Percentiles rank a stretch among this genome's conserved stretches.
Conservation (phyloP, 2,797 vertebrate species). For the Hipposideros larvatus region DNA sequence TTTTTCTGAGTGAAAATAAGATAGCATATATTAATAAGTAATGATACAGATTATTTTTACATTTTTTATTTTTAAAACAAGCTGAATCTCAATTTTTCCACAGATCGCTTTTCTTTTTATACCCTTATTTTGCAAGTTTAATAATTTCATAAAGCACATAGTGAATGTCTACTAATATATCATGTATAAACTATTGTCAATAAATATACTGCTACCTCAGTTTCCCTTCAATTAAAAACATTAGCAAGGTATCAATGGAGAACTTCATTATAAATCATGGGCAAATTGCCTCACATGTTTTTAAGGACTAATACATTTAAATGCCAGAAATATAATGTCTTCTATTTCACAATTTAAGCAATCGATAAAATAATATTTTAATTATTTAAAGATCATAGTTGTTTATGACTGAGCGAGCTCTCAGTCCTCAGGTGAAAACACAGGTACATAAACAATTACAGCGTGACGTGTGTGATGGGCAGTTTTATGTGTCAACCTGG, state of each 20-base stretch:
- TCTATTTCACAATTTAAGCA: background rate
- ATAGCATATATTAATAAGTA: background rate
- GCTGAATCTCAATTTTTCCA: conserved; percentile 2
- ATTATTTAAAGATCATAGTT: background rate
- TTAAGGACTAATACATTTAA: background rate
- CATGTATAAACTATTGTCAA: background rate
- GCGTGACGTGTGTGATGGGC: too few relatives aligned
- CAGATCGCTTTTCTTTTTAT: background rate
- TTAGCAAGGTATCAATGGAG: background rate
- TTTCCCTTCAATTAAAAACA: conserved; percentile 33
- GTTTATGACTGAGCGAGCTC: background rate
- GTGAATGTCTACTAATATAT: background rate
- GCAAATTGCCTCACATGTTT: background rate
- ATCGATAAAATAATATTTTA: background rate
- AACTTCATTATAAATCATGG: conserved; percentile 6
- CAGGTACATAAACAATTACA: background rate
- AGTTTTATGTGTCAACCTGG: background rate
- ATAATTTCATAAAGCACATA: background rate
- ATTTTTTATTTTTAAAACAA: conserved; percentile 2
- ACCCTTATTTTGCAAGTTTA: background rate
- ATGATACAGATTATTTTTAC: background rate
- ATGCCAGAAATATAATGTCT: background rate
- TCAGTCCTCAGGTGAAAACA: background rate
- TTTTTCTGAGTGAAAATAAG: background rate
- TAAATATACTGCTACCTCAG: background rate